These are phyloP conservation scores for Oreochromis spilurus DNA, from an alignment of 2,113 vertebrate genomes.

Conservation along the genomic window DNA sequence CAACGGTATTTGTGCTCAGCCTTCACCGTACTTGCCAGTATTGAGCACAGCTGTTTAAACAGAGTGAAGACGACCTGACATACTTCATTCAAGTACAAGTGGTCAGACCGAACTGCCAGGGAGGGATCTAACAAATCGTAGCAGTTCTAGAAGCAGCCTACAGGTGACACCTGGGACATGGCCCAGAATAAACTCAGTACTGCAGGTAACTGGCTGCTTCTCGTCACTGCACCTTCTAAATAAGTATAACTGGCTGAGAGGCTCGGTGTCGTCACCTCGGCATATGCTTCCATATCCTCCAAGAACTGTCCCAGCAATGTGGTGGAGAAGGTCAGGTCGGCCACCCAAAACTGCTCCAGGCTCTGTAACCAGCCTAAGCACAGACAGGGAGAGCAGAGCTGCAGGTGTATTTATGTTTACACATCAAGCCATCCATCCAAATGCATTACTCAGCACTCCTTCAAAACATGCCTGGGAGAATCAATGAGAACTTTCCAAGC, in stretches of 20 bases:
- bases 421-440: not conserved
- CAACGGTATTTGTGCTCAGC: not conserved
- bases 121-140: not conserved
- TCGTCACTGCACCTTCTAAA: not conserved
- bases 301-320: constrained; percentile 95
- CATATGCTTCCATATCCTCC: constrained; percentile 99
- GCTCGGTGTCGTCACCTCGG: constrained; percentile 75
- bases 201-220: not conserved
- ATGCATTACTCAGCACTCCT: not conserved
- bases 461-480: not conserved
- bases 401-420: not conserved
- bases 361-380: constrained; percentile 93
- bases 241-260: not conserved
- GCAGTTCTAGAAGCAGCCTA: not conserved
- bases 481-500: not conserved
- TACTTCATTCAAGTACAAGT: not conserved
- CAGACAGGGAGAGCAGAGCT: not conserved
- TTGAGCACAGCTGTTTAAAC: not conserved
- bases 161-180: not conserved
- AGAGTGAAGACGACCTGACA: not conserved
- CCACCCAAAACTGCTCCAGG: constrained; percentile 98
- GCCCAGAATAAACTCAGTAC: not conserved
- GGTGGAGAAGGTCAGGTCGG: constrained; percentile 95
- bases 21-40: not conserved
- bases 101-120: not conserved